Evolutionary conservation across 2,113 vertebrate genomes (phyloP).

Genomic region (Forbesichthys agassizii): DNA sequence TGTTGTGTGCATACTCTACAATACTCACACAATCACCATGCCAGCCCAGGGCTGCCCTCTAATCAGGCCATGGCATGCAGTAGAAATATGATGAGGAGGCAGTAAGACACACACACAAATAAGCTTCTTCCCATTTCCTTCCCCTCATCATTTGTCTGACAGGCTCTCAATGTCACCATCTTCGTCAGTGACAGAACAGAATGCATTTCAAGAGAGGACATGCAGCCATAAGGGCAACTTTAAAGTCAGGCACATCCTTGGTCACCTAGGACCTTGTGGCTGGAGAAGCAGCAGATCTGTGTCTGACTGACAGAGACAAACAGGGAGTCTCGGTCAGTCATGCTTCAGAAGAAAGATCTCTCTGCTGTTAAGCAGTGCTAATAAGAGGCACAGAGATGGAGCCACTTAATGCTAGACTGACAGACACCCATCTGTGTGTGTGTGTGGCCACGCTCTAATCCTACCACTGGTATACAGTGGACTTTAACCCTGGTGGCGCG

Average conservation of each 20-base stretch:
- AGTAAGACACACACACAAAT: too few relatives aligned
- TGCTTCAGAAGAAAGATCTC: too few relatives aligned
- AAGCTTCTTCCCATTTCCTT: too few relatives aligned
- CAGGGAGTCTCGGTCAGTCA: too few relatives aligned
- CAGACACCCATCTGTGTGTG: conserved; percentile 26
- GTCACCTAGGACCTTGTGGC: conserved; percentile 35
- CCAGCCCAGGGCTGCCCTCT: too few relatives aligned
- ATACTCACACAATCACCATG: too few relatives aligned
- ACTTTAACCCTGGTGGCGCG: conserved; percentile 69
- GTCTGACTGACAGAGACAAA: conserved; percentile 15
- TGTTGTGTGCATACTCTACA: not conserved
- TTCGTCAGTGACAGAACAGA: not conserved
- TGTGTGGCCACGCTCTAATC: conserved; percentile 67
- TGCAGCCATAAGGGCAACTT: too few relatives aligned
- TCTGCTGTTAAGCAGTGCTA: not conserved
- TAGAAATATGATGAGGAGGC: too few relatives aligned
- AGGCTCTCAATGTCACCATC: not conserved
- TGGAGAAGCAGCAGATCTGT: conserved; percentile 39
- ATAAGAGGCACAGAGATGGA: conserved; percentile 14
- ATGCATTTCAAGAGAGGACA: not conserved
- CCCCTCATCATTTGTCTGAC: too few relatives aligned
- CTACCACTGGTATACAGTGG: conserved; percentile 57
- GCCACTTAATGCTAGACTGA: conserved; percentile 45
- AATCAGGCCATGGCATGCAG: too few relatives aligned
- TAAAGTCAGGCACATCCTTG: conserved; percentile 1